Evolutionary conservation across 2,797 vertebrate species (phyloP).

Genomic region (Podargus strigoides): DNA sequence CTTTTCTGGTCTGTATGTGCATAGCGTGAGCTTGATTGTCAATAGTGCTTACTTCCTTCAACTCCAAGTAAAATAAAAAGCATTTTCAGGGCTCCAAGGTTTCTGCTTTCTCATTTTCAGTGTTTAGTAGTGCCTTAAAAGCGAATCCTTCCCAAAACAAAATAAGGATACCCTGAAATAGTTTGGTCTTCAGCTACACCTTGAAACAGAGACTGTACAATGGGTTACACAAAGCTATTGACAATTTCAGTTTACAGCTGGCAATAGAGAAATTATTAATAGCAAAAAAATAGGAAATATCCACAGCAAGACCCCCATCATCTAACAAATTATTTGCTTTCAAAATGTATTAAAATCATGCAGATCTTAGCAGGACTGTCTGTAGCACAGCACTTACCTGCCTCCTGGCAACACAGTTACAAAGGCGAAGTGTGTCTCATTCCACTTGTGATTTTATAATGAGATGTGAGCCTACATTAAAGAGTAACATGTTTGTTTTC

Average conservation of each 20-base stretch:
- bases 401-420: constrained; percentile 68
- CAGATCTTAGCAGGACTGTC: constrained; percentile 54
- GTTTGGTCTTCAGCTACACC: neutral
- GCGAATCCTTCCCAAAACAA: neutral
- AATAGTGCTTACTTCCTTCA: neutral
- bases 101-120: neutral
- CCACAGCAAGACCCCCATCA: constrained; percentile 46
- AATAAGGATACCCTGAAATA: neutral
- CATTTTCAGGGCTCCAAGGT: neutral
- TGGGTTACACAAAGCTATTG: constrained; percentile 26
- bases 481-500: constrained; percentile 73
- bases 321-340: constrained; percentile 66
- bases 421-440: constrained; percentile 61
- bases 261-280: constrained; percentile 48
- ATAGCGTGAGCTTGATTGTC: constrained; percentile 9
- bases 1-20: neutral
- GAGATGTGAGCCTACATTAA: constrained; percentile 71
- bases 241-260: neutral
- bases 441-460: constrained; percentile 71
- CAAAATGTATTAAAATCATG: constrained; percentile 67
- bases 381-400: constrained; percentile 57
- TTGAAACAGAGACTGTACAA: neutral
- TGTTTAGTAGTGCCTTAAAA: neutral
- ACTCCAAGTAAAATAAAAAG: neutral
- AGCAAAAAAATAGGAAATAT: constrained; percentile 47